Base-by-base conservation (phyloP, 1,140 invertebrate species). In the Phocides pigmalion region DNA sequence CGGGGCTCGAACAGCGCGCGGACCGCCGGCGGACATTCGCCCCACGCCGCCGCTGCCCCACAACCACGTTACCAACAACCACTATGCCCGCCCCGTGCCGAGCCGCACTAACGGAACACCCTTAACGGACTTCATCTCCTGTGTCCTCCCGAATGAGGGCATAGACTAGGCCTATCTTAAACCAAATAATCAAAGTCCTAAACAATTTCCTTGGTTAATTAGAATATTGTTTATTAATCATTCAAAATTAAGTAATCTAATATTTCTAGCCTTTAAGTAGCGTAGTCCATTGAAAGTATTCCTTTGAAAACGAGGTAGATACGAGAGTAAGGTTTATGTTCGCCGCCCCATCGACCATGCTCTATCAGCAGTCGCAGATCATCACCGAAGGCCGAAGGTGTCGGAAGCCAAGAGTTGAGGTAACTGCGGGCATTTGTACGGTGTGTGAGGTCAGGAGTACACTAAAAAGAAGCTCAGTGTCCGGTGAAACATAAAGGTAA, bases 381-480 rank as follows among this genome's bases (percentile, higher is more conserved):
- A 84, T 88, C 75, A 86, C 77, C 81, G 81, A 86, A 83, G 84
- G 84, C 81, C 77, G 81, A 89, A 90, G 82, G 85, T 90, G 84
- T 88, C 70, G 74, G 83, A 91, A 91, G 87, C 87, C 81, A 89
- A 91, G 83, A 89, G 85, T 88, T 89, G 76, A 89, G 85, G 87
- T 91, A 90, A 91, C 88, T 91, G 88, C 88, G 88, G 88, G 88
- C 88, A 89, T 86, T 82, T 88, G 88, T 89, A 90, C 83, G 83
- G 82, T 89, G 86, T 89, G 86, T 90, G 81, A 87, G 83, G 87
- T 89, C 84, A 87, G 89, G 89, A 89, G 85, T 91, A 86, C 81
- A 83, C 89, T 91, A 91, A 89, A 87, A 90, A 90, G 74, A 91
- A 89, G 89, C 89, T 87, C 66, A 79, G 85, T 89, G 88, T 89